Evolutionary conservation across 2,113 vertebrate genomes (phyloP).

Genomic region (Cryptotis parvus): DNA sequence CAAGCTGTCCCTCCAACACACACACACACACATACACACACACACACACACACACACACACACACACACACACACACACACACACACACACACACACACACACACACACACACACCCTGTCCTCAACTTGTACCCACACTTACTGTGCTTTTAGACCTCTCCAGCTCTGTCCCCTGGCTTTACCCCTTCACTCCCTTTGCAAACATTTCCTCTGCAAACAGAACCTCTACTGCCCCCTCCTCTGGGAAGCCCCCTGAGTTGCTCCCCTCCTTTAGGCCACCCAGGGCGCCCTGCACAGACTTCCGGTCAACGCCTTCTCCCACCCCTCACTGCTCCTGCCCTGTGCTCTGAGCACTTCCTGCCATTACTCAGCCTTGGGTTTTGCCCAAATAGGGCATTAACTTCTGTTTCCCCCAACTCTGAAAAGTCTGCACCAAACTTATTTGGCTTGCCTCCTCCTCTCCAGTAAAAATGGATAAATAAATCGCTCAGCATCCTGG

Average conservation of each 20-base stretch:
- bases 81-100: no score
- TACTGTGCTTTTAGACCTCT: not conserved
- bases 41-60: no score
- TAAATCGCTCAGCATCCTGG: no score
- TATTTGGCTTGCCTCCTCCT: no score
- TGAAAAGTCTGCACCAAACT: no score
- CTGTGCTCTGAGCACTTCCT: not conserved
- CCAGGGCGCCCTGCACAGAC: not conserved
- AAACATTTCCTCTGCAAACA: not conserved
- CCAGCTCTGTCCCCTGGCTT: not conserved
- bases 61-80: no score
- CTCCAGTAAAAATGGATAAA: no score
- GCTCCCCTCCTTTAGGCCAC: not conserved
- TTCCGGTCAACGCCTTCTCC: not conserved
- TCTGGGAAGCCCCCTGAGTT: conserved; percentile 38
- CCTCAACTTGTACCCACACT: not conserved
- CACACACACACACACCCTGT: no score
- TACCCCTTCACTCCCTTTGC: not conserved
- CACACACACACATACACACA: no score
- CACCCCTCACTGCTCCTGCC: not conserved
- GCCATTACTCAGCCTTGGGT: not conserved
- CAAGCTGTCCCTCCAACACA: not conserved
- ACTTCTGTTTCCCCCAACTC: not conserved
- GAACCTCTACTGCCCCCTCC: not conserved
- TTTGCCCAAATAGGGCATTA: not conserved